These are phyloP conservation scores for Chaetodon trifascialis DNA, from an alignment of 2,113 vertebrate genomes.

Conservation along the genomic window DNA sequence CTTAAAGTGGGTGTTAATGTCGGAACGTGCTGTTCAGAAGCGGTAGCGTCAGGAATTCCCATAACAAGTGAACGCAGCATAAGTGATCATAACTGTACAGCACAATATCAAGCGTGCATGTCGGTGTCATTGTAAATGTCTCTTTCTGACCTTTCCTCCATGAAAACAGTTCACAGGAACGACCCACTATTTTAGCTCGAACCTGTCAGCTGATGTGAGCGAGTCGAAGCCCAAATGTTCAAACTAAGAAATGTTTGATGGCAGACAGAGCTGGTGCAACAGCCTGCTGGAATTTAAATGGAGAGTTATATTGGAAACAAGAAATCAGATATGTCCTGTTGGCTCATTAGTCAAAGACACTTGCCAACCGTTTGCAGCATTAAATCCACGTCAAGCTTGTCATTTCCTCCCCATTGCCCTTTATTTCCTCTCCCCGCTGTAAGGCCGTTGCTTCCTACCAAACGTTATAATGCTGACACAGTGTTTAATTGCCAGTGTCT, in stretches of 20 bases:
- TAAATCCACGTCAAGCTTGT: slow-evolving; percentile 8
- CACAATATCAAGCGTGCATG: neutral
- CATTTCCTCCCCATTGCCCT: slow-evolving; percentile 34
- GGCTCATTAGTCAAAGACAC: neutral
- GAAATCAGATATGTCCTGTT: slow-evolving; percentile 9
- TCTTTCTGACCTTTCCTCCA: neutral
- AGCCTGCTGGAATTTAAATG: neutral
- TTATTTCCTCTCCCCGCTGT: slow-evolving; percentile 13
- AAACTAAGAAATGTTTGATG: neutral
- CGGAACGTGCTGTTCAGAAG: neutral
- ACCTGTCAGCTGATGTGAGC: neutral
- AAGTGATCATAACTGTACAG: neutral
- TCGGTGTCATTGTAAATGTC: neutral
- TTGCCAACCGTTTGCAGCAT: neutral
- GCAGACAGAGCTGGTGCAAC: neutral
- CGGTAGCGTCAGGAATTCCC: neutral
- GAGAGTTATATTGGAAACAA: neutral
- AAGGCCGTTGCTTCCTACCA: slow-evolving; percentile 11
- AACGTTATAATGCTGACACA: neutral
- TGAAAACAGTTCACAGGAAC: neutral
- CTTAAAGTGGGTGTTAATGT: neutral
- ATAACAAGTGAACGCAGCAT: neutral
- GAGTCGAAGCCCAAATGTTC: neutral
- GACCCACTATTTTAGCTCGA: neutral
- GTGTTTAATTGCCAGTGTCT: slow-evolving; percentile 25